Evolutionary conservation across 2,888 invertebrate species (phyloP), one percentile per base, ranked within the genome.

Genomic region (Amblyjoppa proteus): DNA sequence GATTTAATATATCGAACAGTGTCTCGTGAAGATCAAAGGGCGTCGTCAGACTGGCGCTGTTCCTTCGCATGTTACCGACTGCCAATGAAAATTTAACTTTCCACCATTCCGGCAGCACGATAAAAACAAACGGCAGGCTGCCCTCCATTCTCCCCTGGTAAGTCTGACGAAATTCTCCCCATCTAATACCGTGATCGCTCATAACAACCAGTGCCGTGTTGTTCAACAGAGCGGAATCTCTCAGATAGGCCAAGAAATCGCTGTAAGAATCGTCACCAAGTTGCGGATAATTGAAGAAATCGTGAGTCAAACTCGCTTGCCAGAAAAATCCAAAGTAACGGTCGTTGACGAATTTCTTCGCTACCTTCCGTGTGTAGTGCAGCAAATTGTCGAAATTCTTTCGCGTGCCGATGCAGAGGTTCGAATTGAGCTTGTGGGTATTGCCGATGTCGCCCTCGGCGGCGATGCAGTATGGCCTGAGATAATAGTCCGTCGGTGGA

Each of bases 141-240:
- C 98, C 98, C 94, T 99, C 99, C 91, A 98, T 95, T 91, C 96
- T 95, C 1, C 98, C 98, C 94, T 98, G 97, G 93, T 97, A 97
- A 0, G 98, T 98, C 88, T 95, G 95, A 11, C 98, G 95, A 89
- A 98, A 98, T 7, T 95, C 95, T 2, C 98, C 98, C 96, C 97
- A 98, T 85, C 98, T 95, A 87, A 98, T 96, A 0, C 99, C 99
- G 91, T 99, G 99, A 92, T 99, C 99, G 93, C 98, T 98, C 95
- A 98, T 95, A 11, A 98, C 93, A 75, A 98, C 95, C 16, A 97
- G 90, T 64, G 96, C 95, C 0, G 97, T 97, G 38, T 96, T 95
- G 75, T 97, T 95, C 77, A 97, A 94, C 77, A 96, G 94, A 1
- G 95, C 95, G 1, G 94, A 92, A 0, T 93, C 89, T 53, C 96